Evolutionary conservation across 2,113 vertebrate genomes (phyloP), one percentile per base, ranked within the genome.

Genomic region (Chrysemys picta): DNA sequence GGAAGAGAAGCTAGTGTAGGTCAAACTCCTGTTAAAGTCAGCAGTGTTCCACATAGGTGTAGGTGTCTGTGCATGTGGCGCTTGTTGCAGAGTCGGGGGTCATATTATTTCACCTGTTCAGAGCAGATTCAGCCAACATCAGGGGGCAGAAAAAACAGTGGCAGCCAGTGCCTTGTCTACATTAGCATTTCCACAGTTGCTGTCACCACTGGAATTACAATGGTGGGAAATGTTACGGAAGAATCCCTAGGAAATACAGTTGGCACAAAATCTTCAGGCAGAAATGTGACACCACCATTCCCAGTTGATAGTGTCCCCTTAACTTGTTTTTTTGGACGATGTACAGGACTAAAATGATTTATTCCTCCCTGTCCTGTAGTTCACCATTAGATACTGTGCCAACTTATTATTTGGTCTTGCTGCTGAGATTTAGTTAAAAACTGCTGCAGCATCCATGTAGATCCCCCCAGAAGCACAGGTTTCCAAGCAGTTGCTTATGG

Each of bases 381-480:
- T n/a, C 29, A 1, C 0, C 5, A 24, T 54, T 12, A 1, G 0
- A 0, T 5, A 10, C 53, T 7, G 49, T 2, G 24, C 8, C 38
- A 8, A 12, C 2, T 75, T 78, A 6, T 22, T 45, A 45, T 47
- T 76, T 69, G 65, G 35, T 47, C 75, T 78, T 78, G 24, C 75
- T 45, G 42, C 75, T 78, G 42, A 47, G 12, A 78, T 47, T 47
- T 45, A 78, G 22, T 25, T 45, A 45, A 27, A 45, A 76, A 76
- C 6, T 16, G 75, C 25, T 16, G 75, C 47, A 19, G 19, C 38
- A 24, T 42, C n/a, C 17, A 4, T 42, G 53, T 5, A 80, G 1
- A 0, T 25, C 16, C 47, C 21, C 21, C 27, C 27, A 52, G 83
- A 94, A 89, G 8, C 10, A 69, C 81, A 62, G 27, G 49, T 78